Evolutionary conservation across 2,113 vertebrate species (phyloP).

Genomic region (Australoheros scitulus): DNA sequence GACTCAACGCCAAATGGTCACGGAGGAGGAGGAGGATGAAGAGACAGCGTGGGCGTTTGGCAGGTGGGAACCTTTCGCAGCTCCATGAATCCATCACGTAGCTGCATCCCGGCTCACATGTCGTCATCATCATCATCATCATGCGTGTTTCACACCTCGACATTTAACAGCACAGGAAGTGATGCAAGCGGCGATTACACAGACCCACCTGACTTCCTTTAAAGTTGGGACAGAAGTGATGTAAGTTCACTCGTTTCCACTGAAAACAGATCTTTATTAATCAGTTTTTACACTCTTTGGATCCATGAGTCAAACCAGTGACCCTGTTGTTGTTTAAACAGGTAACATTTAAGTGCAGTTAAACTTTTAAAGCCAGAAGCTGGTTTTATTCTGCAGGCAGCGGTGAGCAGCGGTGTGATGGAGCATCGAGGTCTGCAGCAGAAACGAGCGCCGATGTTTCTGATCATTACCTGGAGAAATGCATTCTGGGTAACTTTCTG

Average conservation of each 20-base stretch:
- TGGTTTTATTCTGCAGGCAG: not conserved
- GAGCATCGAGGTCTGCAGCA: not conserved
- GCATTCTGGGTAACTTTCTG: no score
- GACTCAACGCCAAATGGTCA: slow-evolving; percentile 37
- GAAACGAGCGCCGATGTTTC: rapidly evolving
- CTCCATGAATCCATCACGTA: slow-evolving; percentile 3
- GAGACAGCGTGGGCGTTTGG: slow-evolving; percentile 18
- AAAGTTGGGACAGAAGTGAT: not conserved
- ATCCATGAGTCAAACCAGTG: no score
- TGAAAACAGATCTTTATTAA: not conserved
- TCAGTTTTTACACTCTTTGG: not conserved
- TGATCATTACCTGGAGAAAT: not conserved
- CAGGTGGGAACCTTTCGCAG: slow-evolving; percentile 29
- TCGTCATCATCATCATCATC: slow-evolving; percentile 8
- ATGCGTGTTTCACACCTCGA: not conserved
- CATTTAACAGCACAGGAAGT: slow-evolving; percentile 33
- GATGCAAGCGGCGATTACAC: not conserved
- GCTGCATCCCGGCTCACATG: not conserved
- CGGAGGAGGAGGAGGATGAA: not conserved
- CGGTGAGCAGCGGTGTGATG: not conserved
- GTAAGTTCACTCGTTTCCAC: no score
- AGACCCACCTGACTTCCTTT: not conserved
- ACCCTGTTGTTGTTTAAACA: no score
- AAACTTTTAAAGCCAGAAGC: no score
- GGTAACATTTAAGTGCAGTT: no score